Percentiles rank a stretch among this genome's conserved stretches.
Conservation (phyloP, 1,140 invertebrate genomes). For the Ptiloglossa arizonensis region DNA sequence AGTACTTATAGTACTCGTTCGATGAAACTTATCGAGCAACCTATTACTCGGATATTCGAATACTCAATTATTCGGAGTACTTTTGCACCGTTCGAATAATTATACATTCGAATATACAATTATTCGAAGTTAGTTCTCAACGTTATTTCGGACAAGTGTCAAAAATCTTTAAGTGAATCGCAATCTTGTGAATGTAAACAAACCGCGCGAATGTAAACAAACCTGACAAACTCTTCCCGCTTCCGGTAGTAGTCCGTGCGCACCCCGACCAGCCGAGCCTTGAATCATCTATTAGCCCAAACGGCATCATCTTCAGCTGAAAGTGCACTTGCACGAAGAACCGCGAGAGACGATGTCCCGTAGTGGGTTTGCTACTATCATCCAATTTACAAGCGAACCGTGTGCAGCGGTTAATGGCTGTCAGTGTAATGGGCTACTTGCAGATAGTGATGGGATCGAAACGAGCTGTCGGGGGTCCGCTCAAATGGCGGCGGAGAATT, state of each 20-base stretch:
- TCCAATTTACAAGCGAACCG: constrained; percentile 53
- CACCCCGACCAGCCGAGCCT: neutral
- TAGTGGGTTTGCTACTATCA: constrained; percentile 54
- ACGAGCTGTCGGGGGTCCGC: neutral
- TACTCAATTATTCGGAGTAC: no score
- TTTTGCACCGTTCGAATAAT: no score
- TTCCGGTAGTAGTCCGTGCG: neutral
- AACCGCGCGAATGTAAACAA: neutral
- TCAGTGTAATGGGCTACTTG: constrained; percentile 24
- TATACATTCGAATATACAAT: no score
- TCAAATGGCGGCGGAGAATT: neutral
- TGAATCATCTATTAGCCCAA: neutral
- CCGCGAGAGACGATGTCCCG: constrained; percentile 36
- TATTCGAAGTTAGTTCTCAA: no score
- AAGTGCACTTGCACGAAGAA: constrained; percentile 33
- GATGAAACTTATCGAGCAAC: no score
- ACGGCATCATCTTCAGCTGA: constrained; percentile 10
- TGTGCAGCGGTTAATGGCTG: constrained; percentile 46
- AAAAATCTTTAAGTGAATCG: no score
- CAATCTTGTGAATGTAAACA: neutral
- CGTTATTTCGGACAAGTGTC: no score
- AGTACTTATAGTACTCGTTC: no score
- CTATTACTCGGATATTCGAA: no score
- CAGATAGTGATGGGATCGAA: constrained; percentile 38
- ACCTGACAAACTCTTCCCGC: no score